Evolutionary conservation across 2,797 vertebrate species (phyloP).

Genomic region (Leptoclinus maculatus): DNA sequence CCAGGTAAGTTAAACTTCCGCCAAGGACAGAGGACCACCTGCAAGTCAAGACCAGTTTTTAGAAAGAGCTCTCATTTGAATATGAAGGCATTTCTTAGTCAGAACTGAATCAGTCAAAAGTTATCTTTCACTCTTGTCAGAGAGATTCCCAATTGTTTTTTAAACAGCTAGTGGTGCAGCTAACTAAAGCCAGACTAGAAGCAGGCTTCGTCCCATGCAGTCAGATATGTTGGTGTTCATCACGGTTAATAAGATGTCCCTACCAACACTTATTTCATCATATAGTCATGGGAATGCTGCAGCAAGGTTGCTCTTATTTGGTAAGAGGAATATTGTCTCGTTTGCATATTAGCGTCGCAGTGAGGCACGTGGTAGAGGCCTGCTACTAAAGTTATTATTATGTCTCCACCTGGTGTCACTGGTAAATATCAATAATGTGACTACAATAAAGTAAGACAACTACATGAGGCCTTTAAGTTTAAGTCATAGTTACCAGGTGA

Average conservation of each 20-base stretch:
- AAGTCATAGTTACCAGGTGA: fast-evolving
- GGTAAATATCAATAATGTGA: fast-evolving
- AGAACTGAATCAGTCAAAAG: constrained; percentile 87
- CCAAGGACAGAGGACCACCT: constrained; percentile 18
- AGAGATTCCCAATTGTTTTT: constrained; percentile 95
- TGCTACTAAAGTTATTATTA: not conserved
- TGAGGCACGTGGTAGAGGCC: constrained; percentile 69
- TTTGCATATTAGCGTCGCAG: not conserved
- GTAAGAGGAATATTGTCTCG: fast-evolving
- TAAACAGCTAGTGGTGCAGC: not conserved
- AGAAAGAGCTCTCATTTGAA: fast-evolving
- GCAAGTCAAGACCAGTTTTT: not conserved
- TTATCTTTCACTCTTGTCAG: constrained; percentile 90
- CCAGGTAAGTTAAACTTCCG: too few relatives aligned
- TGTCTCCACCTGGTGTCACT: fast-evolving
- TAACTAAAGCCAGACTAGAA: not conserved
- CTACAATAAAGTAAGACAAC: too few relatives aligned
- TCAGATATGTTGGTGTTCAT: constrained; percentile 85
- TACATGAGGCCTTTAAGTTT: fast-evolving
- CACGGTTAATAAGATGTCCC: constrained; percentile 86
- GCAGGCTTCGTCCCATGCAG: constrained; percentile 9
- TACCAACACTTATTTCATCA: constrained; percentile 87
- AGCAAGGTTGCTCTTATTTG: fast-evolving
- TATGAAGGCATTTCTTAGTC: fast-evolving
- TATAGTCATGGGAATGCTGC: constrained; percentile 10